phyloP scores from a whole-genome alignment of 92 coral and sea anemone species.

The Phenganax subtilis region DNA sequence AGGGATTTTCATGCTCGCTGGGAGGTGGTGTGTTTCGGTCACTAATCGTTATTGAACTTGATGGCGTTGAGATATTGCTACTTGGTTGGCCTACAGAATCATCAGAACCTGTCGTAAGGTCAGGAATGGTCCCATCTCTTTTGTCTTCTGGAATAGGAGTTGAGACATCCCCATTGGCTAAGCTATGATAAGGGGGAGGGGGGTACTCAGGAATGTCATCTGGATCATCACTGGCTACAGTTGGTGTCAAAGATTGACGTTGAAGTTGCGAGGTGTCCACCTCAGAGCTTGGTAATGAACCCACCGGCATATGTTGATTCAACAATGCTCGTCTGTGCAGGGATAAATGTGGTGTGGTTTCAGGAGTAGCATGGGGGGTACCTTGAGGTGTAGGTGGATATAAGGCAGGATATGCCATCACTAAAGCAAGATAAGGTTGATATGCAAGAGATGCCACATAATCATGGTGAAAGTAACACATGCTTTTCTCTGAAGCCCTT shows the following conservation, averaged over 20 bases:
- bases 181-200: conserved; percentile 38
- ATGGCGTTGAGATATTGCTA: neutral
- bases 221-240: conserved; percentile 6
- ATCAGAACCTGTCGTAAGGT: neutral
- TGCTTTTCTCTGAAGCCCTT: neutral
- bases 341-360: conserved; percentile 38
- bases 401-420: conserved; percentile 34
- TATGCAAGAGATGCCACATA: neutral
- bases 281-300: neutral
- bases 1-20: conserved; percentile 2
- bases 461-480: neutral
- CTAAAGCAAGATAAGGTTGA: neutral
- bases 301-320: conserved; percentile 13
- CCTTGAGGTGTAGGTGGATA: conserved; percentile 42
- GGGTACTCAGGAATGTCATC: conserved; percentile 27
- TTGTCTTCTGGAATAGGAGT: neutral
- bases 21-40: neutral
- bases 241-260: conserved; percentile 14
- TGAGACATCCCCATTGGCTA: conserved; percentile 24
- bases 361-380: conserved; percentile 31
- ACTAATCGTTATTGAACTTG: neutral
- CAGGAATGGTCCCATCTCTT: neutral
- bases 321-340: conserved; percentile 32
- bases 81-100: neutral
- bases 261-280: conserved; percentile 13